Evolutionary conservation across 2,113 vertebrate species (phyloP).

Genomic region (Cochlearius cochlearius): DNA sequence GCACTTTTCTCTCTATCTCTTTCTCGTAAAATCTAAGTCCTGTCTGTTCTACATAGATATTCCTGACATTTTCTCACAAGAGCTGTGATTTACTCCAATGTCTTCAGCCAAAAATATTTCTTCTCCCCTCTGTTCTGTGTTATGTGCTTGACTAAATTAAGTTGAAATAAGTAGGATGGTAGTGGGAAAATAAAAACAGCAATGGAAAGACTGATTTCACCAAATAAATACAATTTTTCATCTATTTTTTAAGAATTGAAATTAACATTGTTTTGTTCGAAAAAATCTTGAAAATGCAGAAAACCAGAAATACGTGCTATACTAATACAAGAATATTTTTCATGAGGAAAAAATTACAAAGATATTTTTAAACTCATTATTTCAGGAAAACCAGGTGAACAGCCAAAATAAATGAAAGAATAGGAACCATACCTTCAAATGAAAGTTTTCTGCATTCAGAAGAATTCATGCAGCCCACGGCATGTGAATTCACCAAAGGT

Average conservation of each 20-base stretch:
- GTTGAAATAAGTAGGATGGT: neutral
- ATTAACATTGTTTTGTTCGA: neutral
- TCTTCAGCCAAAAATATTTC: slow-evolving; percentile 62
- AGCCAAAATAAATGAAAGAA: accelerated
- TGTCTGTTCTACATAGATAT: slow-evolving; percentile 42
- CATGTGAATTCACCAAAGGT: neutral
- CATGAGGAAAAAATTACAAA: neutral
- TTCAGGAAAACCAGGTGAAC: neutral
- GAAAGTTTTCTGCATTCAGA: neutral
- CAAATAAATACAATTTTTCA: neutral
- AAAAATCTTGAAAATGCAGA: neutral
- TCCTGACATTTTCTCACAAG: slow-evolving; percentile 60
- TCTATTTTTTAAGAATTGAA: neutral
- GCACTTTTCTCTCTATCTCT: slow-evolving; percentile 51
- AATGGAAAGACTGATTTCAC: neutral
- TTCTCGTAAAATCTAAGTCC: slow-evolving; percentile 47
- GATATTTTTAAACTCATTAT: neutral
- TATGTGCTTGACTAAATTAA: neutral
- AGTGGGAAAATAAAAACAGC: neutral
- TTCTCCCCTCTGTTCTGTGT: slow-evolving; percentile 25
- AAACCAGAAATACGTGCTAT: neutral
- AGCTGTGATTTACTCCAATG: slow-evolving; percentile 44
- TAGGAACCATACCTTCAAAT: neutral
- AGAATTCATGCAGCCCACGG: neutral
- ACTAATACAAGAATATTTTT: neutral